Conservation (phyloP, 2,113 vertebrate species). For the Uria lomvia region DNA sequence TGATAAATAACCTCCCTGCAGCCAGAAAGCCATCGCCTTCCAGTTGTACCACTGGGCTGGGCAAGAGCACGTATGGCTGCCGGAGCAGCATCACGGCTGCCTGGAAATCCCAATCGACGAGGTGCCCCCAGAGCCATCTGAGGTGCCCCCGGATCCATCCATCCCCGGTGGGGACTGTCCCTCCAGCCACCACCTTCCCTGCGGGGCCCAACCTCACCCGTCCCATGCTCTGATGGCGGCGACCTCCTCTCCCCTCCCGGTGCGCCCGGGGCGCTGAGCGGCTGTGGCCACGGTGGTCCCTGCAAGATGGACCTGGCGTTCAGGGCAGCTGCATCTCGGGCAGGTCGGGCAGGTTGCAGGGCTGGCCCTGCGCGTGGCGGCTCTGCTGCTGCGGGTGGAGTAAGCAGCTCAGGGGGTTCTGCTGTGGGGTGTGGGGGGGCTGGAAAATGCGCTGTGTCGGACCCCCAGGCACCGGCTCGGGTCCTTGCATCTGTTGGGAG, state of each 20-base stretch:
- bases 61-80: neutral
- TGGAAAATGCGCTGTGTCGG: slow-evolving; percentile 73
- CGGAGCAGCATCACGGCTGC: accelerated
- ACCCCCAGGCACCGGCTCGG: slow-evolving; percentile 68
- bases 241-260: neutral
- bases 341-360: slow-evolving; percentile 75
- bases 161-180: accelerated
- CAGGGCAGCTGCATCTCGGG: slow-evolving; percentile 81
- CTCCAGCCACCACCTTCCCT: neutral
- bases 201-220: neutral
- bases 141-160: neutral
- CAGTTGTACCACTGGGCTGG: neutral
- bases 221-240: accelerated
- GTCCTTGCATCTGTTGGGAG: slow-evolving; percentile 73
- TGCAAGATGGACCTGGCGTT: neutral
- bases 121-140: neutral
- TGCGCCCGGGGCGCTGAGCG: accelerated
- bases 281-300: neutral
- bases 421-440: slow-evolving; percentile 58
- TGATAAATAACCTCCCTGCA: neutral
- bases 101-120: accelerated
- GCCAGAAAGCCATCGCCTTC: neutral
- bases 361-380: slow-evolving; percentile 60
- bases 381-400: slow-evolving; percentile 66
- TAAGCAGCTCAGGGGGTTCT: slow-evolving; percentile 75